Base-by-base conservation (phyloP, 2,113 vertebrate genomes). In the Corythoichthys haematopterus region DNA sequence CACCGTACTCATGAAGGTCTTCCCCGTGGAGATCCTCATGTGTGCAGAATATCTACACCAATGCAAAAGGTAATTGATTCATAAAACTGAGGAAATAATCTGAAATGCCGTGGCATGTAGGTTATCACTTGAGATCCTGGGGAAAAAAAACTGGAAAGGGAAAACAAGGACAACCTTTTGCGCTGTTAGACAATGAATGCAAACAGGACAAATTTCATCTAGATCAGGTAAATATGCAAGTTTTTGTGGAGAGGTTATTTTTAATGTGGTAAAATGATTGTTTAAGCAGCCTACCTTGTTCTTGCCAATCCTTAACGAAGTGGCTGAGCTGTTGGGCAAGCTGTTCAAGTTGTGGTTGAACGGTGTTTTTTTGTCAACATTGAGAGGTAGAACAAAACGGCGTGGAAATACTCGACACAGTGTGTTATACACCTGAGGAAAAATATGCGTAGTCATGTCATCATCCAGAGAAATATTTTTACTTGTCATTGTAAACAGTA, bases 371-470 rank as follows among this genome's bases (percentile, higher is more conserved):
- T 38, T 7, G 68, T 73, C 82, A 48, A 94, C 72, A 0, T 72
- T 66, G 72, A 96, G 87, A 10, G 95, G 95, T 71, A 96, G 91
- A 47, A 98, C 92, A 55, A 96, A 96, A 15, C 94, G 91, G 11
- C 88, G 80, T 14, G 95, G 94, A 65, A 93, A 95, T 10, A 86
- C 61, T 85, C 77, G 88, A 28, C 90, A 66, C 36, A 86, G 0
- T 1, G 91, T 91, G 78, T 92, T 91, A 48, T 94, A 95, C 16
- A 92, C 71, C 95, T 97, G 67, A 52, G 1, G 15, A 4, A 46
- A 33, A 53, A 74, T 16, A 43, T 43, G 9, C 6, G 9, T 1
- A 62, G 10, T 48, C 3, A 48, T 48, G 12, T 48, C 46, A 48
- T 13, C 13, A 48, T 48, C 14, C 46, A 13, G 40, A 43, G 40